These are phyloP conservation scores for Allacma fusca DNA, from an alignment of 2,888 invertebrate genomes.

Conservation along the genomic window DNA sequence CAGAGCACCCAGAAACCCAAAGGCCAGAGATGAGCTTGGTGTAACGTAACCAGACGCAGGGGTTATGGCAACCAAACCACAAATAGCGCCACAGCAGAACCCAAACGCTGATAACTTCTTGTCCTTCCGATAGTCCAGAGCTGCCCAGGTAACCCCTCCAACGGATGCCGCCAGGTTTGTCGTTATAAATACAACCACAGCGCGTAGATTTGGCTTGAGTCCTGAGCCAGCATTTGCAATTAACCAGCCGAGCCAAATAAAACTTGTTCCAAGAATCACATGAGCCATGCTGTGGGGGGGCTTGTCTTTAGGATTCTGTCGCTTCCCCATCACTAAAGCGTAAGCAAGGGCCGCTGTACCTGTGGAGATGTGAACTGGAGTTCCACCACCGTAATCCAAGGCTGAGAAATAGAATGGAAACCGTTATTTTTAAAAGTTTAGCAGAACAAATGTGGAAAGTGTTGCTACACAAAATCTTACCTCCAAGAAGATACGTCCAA, in stretches of 20 bases:
- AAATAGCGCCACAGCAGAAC: constrained; percentile 54
- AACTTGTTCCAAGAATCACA: constrained; percentile 43
- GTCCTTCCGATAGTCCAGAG: constrained; percentile 49
- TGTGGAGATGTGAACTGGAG: constrained; percentile 50
- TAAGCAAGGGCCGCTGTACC: constrained; percentile 56
- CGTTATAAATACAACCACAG: constrained; percentile 54
- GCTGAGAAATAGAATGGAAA: constrained; percentile 38
- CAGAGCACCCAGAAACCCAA: constrained; percentile 55
- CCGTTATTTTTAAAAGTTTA: not conserved
- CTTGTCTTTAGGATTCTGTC: constrained; percentile 49
- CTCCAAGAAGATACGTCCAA: constrained; percentile 52
- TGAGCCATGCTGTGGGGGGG: constrained; percentile 58
- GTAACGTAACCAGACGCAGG: constrained; percentile 53
- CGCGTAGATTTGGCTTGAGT: constrained; percentile 49
- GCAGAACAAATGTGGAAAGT: no score
- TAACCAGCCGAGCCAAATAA: constrained; percentile 56
- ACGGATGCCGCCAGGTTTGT: constrained; percentile 56
- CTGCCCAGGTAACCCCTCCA: constrained; percentile 55
- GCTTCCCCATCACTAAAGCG: constrained; percentile 53
- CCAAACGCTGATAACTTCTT: constrained; percentile 53
- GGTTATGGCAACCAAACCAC: constrained; percentile 54
- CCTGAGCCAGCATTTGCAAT: constrained; percentile 55
- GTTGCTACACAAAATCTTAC: constrained; percentile 12
- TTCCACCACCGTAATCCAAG: constrained; percentile 56
- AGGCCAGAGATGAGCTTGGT: constrained; percentile 50